Evolutionary conservation across 1,140 invertebrate species (phyloP), one percentile per base, ranked within the genome.

Genomic region (Steinernema khuongi): DNA sequence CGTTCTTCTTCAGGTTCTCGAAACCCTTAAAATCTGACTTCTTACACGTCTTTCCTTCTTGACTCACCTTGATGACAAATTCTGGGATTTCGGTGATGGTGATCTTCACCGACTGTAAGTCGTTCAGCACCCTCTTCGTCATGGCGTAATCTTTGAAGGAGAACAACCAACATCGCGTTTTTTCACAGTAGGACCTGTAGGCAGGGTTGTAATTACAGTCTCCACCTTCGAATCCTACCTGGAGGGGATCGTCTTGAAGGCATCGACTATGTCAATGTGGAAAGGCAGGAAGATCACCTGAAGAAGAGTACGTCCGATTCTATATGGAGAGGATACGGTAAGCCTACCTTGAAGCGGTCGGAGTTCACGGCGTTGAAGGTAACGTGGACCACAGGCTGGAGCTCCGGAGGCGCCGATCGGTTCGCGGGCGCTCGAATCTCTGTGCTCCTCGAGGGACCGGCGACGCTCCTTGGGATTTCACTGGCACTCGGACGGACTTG

Each of bases 1-100:
- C 17, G 22, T 68, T 60, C 68, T 19, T 75, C 73, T 68, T 67
- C 1, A 67, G 31, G 2, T 18, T 67, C 36, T n/a, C 44, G 28
- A 44, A 75, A 68, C 11, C 44, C 68, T 7, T 1, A 18, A 33
- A 70, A 44, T 67, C 33, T 70, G 17, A 11, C 50, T 67, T 11
- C n/a, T 41, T 41, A 41, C n/a, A n/a, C n/a, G n/a, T n/a, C n/a
- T n/a, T n/a, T 4, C 14, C 50, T 7, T 14, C 19, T 14, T 22
- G 11, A 17, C 50, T 60, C 22, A 60, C 50, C 50, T 22, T 60
- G 4, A 60, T 17, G 22, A 60, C 50, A 22, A 17, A 60, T 14
- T 60, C 50, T n/a, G 50, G 50, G 26, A 60, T 60, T 4, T 60
- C 50, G 19, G 50, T 17, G 7, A 60, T 60, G 7, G 19, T 60